These are phyloP conservation scores for Zosterops pallidus DNA, from an alignment of 2,113 vertebrate genomes.

Conservation along the genomic window DNA sequence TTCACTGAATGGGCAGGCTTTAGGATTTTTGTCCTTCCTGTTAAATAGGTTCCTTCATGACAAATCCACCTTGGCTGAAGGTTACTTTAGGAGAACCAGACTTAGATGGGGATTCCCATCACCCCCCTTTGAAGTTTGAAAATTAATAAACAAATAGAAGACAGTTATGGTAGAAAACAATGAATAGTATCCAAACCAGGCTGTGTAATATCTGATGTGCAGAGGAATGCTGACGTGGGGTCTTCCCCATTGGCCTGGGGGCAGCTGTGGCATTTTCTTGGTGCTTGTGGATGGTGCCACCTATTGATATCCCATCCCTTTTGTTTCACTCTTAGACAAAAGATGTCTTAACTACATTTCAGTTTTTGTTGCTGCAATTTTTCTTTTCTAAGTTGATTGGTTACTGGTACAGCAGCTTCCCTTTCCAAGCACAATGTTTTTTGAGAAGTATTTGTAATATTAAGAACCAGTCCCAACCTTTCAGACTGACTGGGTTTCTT, in stretches of 20 bases:
- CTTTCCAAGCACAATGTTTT: neutral
- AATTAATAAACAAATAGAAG: neutral
- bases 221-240: neutral
- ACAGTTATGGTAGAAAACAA: neutral
- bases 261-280: neutral
- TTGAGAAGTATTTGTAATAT: neutral
- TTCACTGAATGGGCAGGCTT: neutral
- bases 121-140: neutral
- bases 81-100: neutral
- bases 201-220: neutral
- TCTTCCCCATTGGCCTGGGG: neutral
- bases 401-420: neutral
- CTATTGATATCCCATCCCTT: neutral
- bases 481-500: neutral
- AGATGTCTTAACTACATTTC: neutral
- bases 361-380: neutral
- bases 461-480: neutral
- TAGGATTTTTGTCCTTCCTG: neutral
- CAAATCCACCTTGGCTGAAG: neutral
- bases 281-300: constrained; percentile 43
- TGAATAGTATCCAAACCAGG: neutral
- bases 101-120: neutral
- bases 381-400: neutral
- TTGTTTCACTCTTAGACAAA: neutral
- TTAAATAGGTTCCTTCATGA: neutral